Evolutionary conservation across 2,113 vertebrate genomes (phyloP).

Genomic region (Podiceps cristatus): DNA sequence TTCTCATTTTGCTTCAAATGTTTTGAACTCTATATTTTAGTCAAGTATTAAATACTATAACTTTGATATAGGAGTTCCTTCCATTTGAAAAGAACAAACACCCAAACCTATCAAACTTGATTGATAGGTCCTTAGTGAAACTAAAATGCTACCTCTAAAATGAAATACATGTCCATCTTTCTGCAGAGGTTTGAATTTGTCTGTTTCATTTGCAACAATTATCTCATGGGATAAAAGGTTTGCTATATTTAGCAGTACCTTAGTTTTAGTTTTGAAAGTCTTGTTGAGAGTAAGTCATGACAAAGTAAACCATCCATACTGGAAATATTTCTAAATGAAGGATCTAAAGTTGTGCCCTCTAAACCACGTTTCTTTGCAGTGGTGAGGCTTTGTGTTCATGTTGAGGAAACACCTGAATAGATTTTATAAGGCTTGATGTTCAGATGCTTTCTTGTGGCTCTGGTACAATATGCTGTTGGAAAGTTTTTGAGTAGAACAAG

Average conservation of each 20-base stretch:
- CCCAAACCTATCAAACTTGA: accelerated
- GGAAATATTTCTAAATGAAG: background rate
- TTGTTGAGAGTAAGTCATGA: background rate
- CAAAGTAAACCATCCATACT: background rate
- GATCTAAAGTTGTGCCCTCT: background rate
- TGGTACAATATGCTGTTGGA: background rate
- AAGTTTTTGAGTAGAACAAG: background rate
- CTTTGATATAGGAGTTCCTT: background rate
- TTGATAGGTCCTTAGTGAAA: background rate
- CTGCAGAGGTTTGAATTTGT: background rate
- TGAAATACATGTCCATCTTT: background rate
- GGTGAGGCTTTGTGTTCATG: background rate
- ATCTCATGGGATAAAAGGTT: background rate
- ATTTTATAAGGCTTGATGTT: background rate
- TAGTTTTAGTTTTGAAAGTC: background rate
- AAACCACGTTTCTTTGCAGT: background rate
- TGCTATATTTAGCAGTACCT: background rate
- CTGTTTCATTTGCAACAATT: background rate
- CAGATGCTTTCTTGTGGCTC: background rate
- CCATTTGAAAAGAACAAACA: background rate
- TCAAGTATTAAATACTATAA: background rate
- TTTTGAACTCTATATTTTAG: background rate
- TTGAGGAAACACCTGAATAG: background rate
- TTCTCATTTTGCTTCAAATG: background rate
- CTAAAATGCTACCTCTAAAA: background rate